Evolutionary conservation across 2,888 invertebrate genomes (phyloP), one percentile per base, ranked within the genome.

Genomic region (Orchesella flavescens): DNA sequence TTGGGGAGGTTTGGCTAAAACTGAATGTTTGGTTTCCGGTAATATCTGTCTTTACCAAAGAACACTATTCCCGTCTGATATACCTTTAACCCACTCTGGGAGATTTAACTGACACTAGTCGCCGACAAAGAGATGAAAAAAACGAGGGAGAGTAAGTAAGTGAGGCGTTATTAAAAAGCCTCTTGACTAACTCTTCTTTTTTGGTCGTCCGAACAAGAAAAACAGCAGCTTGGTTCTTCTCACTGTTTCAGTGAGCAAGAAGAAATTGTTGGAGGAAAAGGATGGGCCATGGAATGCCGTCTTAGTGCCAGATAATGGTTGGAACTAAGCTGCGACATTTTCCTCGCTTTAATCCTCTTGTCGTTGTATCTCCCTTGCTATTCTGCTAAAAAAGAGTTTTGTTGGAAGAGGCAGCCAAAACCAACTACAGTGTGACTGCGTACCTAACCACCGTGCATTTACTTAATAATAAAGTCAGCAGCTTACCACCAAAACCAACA

Each of bases 271-370:
- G 34, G 34, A 34, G 7, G 34, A 7, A 34, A 34, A 59, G 21
- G 19, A 53, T 53, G 44, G 59, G 72, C 61, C 61, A 61, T 44
- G 73, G 73, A 72, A 72, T 72, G 71, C 71, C 71, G 71, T 46
- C 71, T 72, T 72, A 72, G 71, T 72, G 73, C 73, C 59, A 61
- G 73, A 73, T 73, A 73, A 73, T 73, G 73, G 73, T 73, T 59
- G 23, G 59, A 73, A 73, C 59, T 73, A 73, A 73, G 73, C 61
- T 24, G 73, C 44, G 73, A 73, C 73, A 73, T 73, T 73, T 73
- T 73, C 59, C 73, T 61, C 34, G 61, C 61, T 61, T 61, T 73
- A 73, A 73, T 73, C 73, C 73, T 59, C 73, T 73, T 73, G 73
- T 61, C 61, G 49, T 49, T 24, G 12, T 24, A 21, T 55, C 55